Base-by-base conservation (phyloP, 1,140 invertebrate genomes). In the Doryteuthis pealeii region DNA sequence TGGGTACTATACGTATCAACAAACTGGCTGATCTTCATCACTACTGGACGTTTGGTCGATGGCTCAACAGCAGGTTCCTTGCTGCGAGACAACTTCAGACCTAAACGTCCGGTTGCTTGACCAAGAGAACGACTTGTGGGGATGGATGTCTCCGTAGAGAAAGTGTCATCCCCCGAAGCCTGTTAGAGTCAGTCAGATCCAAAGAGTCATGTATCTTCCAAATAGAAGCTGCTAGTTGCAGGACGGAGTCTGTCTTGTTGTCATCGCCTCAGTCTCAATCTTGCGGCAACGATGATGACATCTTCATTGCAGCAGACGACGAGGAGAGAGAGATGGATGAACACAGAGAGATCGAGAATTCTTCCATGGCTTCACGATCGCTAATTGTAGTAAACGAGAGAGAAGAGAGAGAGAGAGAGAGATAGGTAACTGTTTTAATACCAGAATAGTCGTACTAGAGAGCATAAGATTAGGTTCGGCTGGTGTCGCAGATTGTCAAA, bases 281-380 rank as follows among this genome's bases (percentile, higher is more conserved):
- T 5, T 62, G 54, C 26, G 54, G 1, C 54, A 62, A 15, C 5
- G 54, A 28, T 40, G 35, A 5, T 40, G 35, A 40, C 35, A 40
- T 40, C 35, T 40, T 40, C 35, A 40, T 40, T 40, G 10, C 35
- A 5, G 35, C 35, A 40, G 35, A 40, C 10, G 35, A 40, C 10
- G 35, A 40, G 26, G 18, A 62, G 5, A n/a, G 18, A n/a, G 54
- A 62, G 5, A 62, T 62, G 54, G 54, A 62, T 62, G 54, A 28
- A 62, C 18, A 62, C 54, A 22, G 54, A 62, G 26, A 62, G 10
- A 22, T 62, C 54, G 5, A 62, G 72, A 84, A 85, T 31, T 80
- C 82, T n/a, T 79, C 78, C 58, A 85, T 76, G 12, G 80, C 84
- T 62, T 83, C 81, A 26, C 80, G 74, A n/a, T n/a, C n/a, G n/a